These are phyloP conservation scores for Megamerina dolium DNA, from an alignment of 2,888 invertebrate genomes.

Conservation along the genomic window DNA sequence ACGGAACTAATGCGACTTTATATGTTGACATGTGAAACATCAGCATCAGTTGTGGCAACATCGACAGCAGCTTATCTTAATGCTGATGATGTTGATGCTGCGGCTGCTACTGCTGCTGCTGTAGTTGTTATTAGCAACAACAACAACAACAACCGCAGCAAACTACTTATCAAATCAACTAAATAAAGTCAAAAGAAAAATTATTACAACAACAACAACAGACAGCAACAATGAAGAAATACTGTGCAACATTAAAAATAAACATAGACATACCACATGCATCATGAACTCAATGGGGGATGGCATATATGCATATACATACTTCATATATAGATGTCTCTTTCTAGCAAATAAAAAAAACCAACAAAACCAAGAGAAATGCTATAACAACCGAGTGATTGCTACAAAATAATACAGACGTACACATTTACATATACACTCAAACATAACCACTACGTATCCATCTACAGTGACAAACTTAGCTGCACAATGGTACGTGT, in stretches of 20 bases:
- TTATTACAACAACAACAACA: not conserved
- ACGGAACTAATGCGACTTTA: not conserved
- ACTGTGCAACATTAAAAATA: conserved; percentile 4
- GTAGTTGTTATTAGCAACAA: conserved; percentile 3
- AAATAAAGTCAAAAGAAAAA: too few relatives aligned
- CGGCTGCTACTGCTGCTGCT: conserved; percentile 7
- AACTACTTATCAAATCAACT: too few relatives aligned
- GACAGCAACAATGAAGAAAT: not conserved
- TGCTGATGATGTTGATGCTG: too few relatives aligned
- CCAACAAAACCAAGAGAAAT: not conserved
- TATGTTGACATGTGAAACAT: not conserved
- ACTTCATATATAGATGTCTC: too few relatives aligned
- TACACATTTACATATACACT: too few relatives aligned
- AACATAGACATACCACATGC: too few relatives aligned
- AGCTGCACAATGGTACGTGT: conserved; percentile 10
- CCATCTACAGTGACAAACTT: not conserved
- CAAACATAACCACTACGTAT: too few relatives aligned
- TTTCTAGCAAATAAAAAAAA: conserved; percentile 1
- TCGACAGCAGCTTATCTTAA: conserved; percentile 2
- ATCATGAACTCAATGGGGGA: too few relatives aligned
- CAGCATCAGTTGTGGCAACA: not conserved
- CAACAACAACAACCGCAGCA: not conserved
- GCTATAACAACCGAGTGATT: too few relatives aligned
- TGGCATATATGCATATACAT: too few relatives aligned
- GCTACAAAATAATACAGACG: too few relatives aligned